These are phyloP conservation scores for Choloepus didactylus DNA, from an alignment of 2,797 vertebrate species.

Conservation along the genomic window DNA sequence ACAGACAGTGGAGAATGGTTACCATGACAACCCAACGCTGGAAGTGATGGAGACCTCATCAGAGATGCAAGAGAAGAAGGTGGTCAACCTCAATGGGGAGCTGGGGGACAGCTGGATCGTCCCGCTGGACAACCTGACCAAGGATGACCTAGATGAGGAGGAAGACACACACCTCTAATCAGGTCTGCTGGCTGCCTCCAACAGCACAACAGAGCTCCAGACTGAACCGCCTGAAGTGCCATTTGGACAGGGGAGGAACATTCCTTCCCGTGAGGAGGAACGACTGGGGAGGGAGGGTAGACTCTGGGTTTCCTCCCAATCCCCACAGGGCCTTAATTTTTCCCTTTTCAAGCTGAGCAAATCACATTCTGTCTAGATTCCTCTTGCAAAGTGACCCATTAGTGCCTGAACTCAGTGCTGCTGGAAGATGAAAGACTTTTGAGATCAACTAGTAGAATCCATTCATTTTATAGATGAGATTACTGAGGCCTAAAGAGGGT, in stretches of 20 bases:
- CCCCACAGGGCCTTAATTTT: constrained; percentile 76
- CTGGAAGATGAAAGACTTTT: background rate
- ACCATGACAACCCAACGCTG: constrained; percentile 98
- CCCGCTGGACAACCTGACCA: constrained; percentile 95
- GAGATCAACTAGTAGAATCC: background rate
- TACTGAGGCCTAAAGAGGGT: background rate
- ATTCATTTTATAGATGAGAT: background rate
- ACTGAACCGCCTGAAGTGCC: constrained; percentile 81
- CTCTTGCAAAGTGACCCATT: constrained; percentile 71
- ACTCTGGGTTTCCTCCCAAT: constrained; percentile 6
- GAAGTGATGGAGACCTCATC: constrained; percentile 98
- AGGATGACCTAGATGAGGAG: constrained; percentile 94
- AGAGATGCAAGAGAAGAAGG: constrained; percentile 98
- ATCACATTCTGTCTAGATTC: constrained; percentile 73
- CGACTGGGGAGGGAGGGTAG: constrained; percentile 52
- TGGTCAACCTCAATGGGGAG: constrained; percentile 92
- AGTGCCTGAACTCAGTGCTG: constrained; percentile 76
- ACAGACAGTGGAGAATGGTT: constrained; percentile 97
- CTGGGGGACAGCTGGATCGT: constrained; percentile 98
- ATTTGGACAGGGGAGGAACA: constrained; percentile 56
- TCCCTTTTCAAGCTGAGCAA: constrained; percentile 70
- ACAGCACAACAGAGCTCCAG: constrained; percentile 40
- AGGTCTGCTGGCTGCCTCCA: background rate
- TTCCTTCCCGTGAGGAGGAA: constrained; percentile 50
- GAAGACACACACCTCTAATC: constrained; percentile 97